Evolutionary conservation across 2,113 vertebrate species (phyloP).

Genomic region (Nycticorax nycticorax): DNA sequence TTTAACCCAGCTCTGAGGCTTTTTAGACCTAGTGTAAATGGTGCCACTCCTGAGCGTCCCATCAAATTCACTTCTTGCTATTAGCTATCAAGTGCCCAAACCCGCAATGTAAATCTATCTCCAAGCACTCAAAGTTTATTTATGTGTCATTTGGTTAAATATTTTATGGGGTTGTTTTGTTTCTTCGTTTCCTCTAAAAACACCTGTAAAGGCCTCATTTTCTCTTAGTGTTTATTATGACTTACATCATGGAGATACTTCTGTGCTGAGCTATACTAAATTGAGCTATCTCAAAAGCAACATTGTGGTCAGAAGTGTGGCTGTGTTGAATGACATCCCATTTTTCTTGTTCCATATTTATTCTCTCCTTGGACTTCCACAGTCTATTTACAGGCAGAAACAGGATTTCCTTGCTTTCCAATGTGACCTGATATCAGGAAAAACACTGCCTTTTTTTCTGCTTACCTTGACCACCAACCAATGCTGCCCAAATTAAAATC

Average conservation of each 20-base stretch:
- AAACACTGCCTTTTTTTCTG: neutral
- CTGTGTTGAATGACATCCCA: neutral
- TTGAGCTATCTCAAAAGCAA: neutral
- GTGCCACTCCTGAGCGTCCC: neutral
- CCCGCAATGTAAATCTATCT: neutral
- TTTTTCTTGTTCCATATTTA: neutral
- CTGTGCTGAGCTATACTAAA: neutral
- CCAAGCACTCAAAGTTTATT: neutral
- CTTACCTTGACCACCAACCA: neutral
- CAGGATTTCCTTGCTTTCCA: neutral
- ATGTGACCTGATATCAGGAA: neutral
- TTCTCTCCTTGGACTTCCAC: neutral
- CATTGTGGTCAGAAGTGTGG: neutral
- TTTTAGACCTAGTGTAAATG: neutral
- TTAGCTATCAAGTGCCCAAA: neutral
- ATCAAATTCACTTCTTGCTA: neutral
- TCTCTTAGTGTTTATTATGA: neutral
- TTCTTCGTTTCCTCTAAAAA: neutral
- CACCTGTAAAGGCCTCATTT: neutral
- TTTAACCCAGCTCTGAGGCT: neutral
- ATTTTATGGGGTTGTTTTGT: neutral
- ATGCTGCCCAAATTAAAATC: neutral
- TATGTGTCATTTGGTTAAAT: neutral
- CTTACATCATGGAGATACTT: neutral
- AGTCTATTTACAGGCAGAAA: neutral